phyloP scores from a whole-genome alignment of 2,797 vertebrate species.

The Diceros bicornis region DNA sequence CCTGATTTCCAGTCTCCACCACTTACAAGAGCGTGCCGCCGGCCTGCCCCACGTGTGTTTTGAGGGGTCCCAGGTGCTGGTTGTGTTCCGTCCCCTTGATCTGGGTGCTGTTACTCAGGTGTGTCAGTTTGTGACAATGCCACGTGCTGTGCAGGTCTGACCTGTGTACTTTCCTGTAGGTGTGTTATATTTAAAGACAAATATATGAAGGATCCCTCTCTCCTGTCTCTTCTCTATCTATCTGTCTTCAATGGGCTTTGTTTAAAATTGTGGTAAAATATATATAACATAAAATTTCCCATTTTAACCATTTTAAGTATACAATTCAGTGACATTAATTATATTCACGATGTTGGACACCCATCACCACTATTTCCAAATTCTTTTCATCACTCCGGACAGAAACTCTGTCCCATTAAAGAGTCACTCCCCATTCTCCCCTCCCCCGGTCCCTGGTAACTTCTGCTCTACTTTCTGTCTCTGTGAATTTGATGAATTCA shows the following conservation, averaged over 20 bases:
- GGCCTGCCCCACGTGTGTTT: no score
- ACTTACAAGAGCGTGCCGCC: no score
- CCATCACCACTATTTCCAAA: neutral
- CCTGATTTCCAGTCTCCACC: neutral
- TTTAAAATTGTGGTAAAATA: neutral
- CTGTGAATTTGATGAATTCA: neutral
- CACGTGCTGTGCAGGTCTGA: neutral
- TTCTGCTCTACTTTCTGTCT: neutral
- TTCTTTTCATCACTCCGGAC: neutral
- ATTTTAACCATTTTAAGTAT: no score
- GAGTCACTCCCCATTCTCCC: neutral
- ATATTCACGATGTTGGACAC: neutral
- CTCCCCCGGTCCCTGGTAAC: neutral
- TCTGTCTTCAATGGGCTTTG: neutral
- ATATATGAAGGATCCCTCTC: neutral
- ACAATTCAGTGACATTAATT: neutral
- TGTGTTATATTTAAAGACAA: neutral
- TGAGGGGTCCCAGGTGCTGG: neutral
- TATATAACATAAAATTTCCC: neutral
- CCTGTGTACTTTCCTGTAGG: neutral
- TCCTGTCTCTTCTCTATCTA: no score
- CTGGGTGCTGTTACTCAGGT: neutral
- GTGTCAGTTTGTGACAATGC: neutral
- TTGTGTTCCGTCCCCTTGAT: neutral
- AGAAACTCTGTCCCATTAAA: neutral